phyloP scores from a whole-genome alignment of 2,797 vertebrate species.

The Valencia hispanica region DNA sequence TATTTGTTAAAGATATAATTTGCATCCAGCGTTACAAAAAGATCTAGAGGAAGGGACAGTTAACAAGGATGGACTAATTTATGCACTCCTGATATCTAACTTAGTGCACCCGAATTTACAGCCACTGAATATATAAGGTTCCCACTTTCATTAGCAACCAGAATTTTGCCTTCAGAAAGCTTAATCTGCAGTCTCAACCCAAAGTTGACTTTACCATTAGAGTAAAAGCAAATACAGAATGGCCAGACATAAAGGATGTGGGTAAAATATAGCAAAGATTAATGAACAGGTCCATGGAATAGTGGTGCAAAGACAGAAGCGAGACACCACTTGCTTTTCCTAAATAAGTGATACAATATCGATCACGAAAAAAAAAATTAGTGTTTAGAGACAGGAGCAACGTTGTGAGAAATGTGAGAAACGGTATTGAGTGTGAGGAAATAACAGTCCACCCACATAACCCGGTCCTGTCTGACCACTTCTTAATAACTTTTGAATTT shows the following conservation, averaged over 20 bases:
- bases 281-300: neutral
- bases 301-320: neutral
- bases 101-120: neutral
- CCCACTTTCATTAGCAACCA: neutral
- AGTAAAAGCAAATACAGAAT: neutral
- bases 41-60: neutral
- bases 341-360: neutral
- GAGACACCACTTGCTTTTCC: neutral
- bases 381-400: neutral
- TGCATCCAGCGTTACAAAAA: neutral
- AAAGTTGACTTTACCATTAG: neutral
- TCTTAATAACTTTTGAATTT: too few relatives aligned
- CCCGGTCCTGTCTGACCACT: too few relatives aligned
- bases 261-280: neutral
- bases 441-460: too few relatives aligned
- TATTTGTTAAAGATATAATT: neutral
- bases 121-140: neutral
- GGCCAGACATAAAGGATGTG: neutral
- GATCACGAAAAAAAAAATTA: neutral
- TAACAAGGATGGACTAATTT: neutral
- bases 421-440: too few relatives aligned
- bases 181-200: neutral
- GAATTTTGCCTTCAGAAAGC: neutral
- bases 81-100: neutral
- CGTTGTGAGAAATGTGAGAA: neutral